Evolutionary conservation across 23 tunicate species (phyloP), one percentile per base, ranked within the genome.

Genomic region (Trididemnum miniatum): DNA sequence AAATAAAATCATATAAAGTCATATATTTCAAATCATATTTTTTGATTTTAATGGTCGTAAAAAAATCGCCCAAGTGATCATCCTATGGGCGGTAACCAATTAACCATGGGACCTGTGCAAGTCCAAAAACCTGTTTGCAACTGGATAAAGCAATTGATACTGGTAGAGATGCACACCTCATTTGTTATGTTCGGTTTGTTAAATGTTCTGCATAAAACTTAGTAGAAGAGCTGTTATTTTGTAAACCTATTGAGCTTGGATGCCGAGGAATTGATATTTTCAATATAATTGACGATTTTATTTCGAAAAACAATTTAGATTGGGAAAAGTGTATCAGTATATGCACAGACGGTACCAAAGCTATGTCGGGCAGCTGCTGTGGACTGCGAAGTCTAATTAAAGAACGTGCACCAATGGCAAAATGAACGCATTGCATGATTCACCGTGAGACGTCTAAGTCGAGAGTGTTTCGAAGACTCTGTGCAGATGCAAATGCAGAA

Each of bases 311-410:
- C 71, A 36, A 63, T 30, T 81, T 85, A 77, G 37, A 77, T 65
- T 85, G 83, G 65, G 69, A 77, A 76, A 82, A 66, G 35, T 57
- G 83, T 69, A 69, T 80, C 65, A 83, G 85, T 59, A 52, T 86
- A 66, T 85, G 89, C 64, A 85, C 89, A 77, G 82, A 77, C 31
- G 82, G 89, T 65, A 83, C 89, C 50, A 65, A 52, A 85, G 73
- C 82, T 76, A 77, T 76, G 89, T 64, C 69, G 59, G 89, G 82
- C 69, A n/a, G 82, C 77, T 49, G 59, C 44, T 76, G 78, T 76
- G 89, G 77, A 51, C 80, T 74, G 76, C 71, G 34, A 76, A 37
- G 79, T 35, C 37, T 79, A 80, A 65, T 85, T 39, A 2, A 79
- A 23, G 54, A 57, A 59, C 59, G 82, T 77, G 66, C 82, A 77